Conservation (phyloP, 2,888 invertebrate genomes). For the Epirrita christyi region DNA sequence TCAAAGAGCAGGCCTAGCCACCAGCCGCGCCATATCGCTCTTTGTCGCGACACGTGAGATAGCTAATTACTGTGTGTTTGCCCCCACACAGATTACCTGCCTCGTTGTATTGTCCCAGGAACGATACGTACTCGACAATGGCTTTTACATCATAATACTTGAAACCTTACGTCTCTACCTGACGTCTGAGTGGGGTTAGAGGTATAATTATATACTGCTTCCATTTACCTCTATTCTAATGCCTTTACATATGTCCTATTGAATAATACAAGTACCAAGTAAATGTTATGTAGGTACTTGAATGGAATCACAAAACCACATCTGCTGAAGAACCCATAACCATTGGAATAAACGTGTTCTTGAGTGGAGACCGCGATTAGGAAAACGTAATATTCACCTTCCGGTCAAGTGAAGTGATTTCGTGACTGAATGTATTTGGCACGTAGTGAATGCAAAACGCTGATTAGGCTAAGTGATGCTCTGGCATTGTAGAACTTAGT, state of each 20-base stretch:
- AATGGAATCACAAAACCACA: conserved; percentile 28
- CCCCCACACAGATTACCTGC: conserved; percentile 54
- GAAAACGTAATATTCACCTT: conserved; percentile 20
- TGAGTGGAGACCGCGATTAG: conserved; percentile 30
- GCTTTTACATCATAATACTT: conserved; percentile 26
- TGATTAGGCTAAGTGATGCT: conserved; percentile 16
- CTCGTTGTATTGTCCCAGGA: conserved; percentile 44
- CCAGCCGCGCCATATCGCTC: conserved; percentile 36
- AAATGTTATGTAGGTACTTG: conserved; percentile 11
- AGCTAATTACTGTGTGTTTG: conserved; percentile 65
- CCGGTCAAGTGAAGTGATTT: conserved; percentile 21
- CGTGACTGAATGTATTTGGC: conserved; percentile 21
- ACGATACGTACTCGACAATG: conserved; percentile 42
- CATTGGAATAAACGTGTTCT: conserved; percentile 24
- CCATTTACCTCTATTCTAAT: conserved; percentile 18
- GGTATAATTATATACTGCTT: conserved; percentile 14
- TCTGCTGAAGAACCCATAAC: conserved; percentile 27
- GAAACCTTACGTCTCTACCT: conserved; percentile 13
- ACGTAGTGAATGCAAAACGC: conserved; percentile 11
- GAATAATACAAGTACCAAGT: conserved; percentile 21
- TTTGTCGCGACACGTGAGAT: conserved; percentile 55
- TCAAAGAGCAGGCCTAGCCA: conserved; percentile 48
- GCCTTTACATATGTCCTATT: conserved; percentile 20
- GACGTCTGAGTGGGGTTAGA: conserved; percentile 12
- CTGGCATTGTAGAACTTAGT: background rate